These are phyloP conservation scores for Xestia xanthographa DNA, from an alignment of 2,888 invertebrate species.

Conservation along the genomic window DNA sequence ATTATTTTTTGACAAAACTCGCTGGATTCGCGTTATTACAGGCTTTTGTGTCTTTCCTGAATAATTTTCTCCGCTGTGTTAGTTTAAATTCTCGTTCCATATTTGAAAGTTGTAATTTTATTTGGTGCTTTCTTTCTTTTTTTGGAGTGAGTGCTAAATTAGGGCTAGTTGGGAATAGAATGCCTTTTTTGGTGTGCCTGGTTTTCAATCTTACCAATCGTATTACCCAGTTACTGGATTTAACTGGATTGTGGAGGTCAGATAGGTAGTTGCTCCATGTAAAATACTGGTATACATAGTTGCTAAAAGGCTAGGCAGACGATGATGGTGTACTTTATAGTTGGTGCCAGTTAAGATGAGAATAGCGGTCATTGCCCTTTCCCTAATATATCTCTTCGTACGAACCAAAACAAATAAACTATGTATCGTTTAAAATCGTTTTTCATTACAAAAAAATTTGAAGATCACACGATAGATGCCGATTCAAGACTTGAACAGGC, in stretches of 20 bases:
- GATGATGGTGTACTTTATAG: not conserved
- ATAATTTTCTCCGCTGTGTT: slow-evolving; percentile 50
- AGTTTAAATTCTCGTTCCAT: slow-evolving; percentile 56
- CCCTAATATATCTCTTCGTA: no score
- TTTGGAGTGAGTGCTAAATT: not conserved
- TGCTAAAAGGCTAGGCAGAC: not conserved
- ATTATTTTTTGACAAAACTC: slow-evolving; percentile 59
- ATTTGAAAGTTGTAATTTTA: slow-evolving; percentile 39
- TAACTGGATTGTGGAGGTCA: not conserved
- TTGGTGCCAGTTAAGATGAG: no score
- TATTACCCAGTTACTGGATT: not conserved
- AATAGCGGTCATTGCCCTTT: no score
- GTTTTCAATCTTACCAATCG: not conserved
- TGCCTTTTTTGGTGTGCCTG: no score
- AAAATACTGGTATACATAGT: no score
- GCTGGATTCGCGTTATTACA: slow-evolving; percentile 48
- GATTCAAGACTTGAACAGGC: no score
- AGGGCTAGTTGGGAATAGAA: not conserved
- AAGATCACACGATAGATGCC: no score
- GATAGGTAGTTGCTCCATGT: no score
- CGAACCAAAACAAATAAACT: no score
- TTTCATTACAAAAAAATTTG: no score
- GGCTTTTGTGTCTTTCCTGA: slow-evolving; percentile 57
- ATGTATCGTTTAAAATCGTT: no score
- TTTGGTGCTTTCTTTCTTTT: not conserved